Base-by-base conservation (phyloP, 1,140 invertebrate genomes). In the Bombus sylvicola region DNA sequence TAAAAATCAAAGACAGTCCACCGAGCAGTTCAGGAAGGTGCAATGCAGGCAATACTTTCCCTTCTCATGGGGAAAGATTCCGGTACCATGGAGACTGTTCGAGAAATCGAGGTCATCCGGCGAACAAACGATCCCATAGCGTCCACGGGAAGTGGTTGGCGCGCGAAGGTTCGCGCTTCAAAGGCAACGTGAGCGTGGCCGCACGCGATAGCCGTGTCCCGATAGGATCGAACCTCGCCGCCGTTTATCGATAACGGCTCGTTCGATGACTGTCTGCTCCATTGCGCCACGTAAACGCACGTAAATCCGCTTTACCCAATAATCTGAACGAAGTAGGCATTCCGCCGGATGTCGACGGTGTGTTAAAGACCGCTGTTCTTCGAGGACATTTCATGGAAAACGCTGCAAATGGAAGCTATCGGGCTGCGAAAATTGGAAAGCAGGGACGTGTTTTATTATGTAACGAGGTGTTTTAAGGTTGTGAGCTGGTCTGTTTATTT, bases 221-320 rank as follows among this genome's bases (percentile, higher is more conserved):
- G 81, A 88, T 90, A 87, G 72, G 83, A 88, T 90, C 78, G 69
- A 85, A 85, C 59, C 74, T 77, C 77, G 64, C 66, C 31, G 34
- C 28, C 71, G 43, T 39, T 85, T 85, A 81, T 81, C 81, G 87
- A 88, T 90, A 88, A 90, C 87, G 66, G 78, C 31, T 66, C 71
- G 78, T 71, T 76, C 72, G 57, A 79, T 59, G 66, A 25, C 77
- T 37, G 43, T 73, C 76, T 79, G 31, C 84, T 43, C 59, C 78
- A 75, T 85, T 66, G 84, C 59, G 71, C 43, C 69, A 13, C 71
- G 77, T 74, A 74, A 85, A 81, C 69, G 78, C 59, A 37, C 71
- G 69, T 81, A 81, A 62, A 85, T 85, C 79, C 69, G 79, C 71
- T 85, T 85, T 85, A 69, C 79, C n/a, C 84, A 81, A 81, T 85